Evolutionary conservation across 2,888 invertebrate species (phyloP).

Genomic region (Druceiella hillmani): DNA sequence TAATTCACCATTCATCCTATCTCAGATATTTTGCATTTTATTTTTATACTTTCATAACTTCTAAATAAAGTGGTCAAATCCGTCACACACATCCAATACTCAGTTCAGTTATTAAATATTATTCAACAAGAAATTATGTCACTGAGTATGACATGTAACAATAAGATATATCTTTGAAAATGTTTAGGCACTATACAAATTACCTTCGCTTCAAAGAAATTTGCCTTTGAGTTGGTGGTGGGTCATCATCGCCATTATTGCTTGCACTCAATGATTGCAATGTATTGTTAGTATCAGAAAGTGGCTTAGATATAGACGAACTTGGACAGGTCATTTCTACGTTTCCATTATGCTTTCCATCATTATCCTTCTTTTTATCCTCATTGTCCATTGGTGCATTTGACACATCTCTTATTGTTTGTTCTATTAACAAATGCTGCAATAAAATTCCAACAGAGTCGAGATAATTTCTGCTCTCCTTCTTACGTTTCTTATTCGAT

Average conservation of each 20-base stretch:
- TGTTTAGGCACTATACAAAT: slow-evolving; percentile 5
- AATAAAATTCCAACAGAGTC: slow-evolving; percentile 55
- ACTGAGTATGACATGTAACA: too few relatives aligned
- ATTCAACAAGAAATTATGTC: too few relatives aligned
- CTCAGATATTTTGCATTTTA: too few relatives aligned
- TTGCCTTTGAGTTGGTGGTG: slow-evolving; percentile 48
- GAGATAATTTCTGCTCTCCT: slow-evolving; percentile 32
- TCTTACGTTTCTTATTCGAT: slow-evolving; percentile 32
- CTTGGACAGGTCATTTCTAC: slow-evolving; percentile 7
- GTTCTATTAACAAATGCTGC: slow-evolving; percentile 49
- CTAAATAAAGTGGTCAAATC: too few relatives aligned
- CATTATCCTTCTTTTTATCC: slow-evolving; percentile 21
- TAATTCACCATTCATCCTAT: too few relatives aligned
- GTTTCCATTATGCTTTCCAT: slow-evolving; percentile 19
- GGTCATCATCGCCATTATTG: slow-evolving; percentile 45
- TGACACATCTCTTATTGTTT: slow-evolving; percentile 29
- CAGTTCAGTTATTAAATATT: too few relatives aligned
- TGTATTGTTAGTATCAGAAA: too few relatives aligned
- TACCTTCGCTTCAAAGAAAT: slow-evolving; percentile 52
- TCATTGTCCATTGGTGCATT: slow-evolving; percentile 31
- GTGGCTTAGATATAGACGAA: too few relatives aligned
- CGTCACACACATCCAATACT: too few relatives aligned
- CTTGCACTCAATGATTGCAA: too few relatives aligned
- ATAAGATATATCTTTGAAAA: too few relatives aligned
- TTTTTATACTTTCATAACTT: too few relatives aligned